Evolutionary conservation across 2,797 vertebrate species (phyloP).

Genomic region (Centropyge bicolor): DNA sequence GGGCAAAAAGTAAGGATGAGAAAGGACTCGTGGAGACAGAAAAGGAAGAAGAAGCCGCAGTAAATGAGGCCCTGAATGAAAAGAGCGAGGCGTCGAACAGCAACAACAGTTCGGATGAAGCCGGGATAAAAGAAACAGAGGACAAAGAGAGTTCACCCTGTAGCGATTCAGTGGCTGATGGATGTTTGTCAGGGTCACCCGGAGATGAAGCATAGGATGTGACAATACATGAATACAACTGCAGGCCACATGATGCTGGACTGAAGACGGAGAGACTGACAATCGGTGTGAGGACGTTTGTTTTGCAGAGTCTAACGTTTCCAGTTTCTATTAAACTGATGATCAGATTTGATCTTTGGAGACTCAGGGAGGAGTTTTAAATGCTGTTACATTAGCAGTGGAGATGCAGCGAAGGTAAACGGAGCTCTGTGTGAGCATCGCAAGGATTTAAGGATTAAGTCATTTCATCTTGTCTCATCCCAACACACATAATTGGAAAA

Average conservation of each 20-base stretch:
- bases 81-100: slow-evolving; percentile 10
- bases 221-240: not conserved
- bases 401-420: slow-evolving; percentile 47
- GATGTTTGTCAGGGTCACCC: slow-evolving; percentile 27
- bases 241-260: slow-evolving; percentile 26
- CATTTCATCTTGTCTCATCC: slow-evolving; percentile 35
- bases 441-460: slow-evolving; percentile 45
- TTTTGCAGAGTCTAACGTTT: slow-evolving; percentile 50
- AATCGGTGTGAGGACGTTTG: slow-evolving; percentile 60
- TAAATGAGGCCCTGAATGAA: slow-evolving; percentile 18
- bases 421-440: slow-evolving; percentile 33
- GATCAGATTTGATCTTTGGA: slow-evolving; percentile 65
- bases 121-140: slow-evolving; percentile 40
- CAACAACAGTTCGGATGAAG: slow-evolving; percentile 30
- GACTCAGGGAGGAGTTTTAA: slow-evolving; percentile 79
- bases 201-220: slow-evolving; percentile 48
- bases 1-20: slow-evolving; percentile 39
- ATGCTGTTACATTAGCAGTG: slow-evolving; percentile 39
- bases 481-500: slow-evolving; percentile 38
- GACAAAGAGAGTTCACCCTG: slow-evolving; percentile 38
- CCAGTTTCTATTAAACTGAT: slow-evolving; percentile 39
- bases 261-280: slow-evolving; percentile 55
- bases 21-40: slow-evolving; percentile 21
- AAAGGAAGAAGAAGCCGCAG: slow-evolving; percentile 21
- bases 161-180: slow-evolving; percentile 41